Percentiles rank a stretch among this genome's conserved stretches.
These are phyloP conservation scores for Apteryx mantelli DNA, from an alignment of 2,113 vertebrate genomes.

Conservation along the genomic window DNA sequence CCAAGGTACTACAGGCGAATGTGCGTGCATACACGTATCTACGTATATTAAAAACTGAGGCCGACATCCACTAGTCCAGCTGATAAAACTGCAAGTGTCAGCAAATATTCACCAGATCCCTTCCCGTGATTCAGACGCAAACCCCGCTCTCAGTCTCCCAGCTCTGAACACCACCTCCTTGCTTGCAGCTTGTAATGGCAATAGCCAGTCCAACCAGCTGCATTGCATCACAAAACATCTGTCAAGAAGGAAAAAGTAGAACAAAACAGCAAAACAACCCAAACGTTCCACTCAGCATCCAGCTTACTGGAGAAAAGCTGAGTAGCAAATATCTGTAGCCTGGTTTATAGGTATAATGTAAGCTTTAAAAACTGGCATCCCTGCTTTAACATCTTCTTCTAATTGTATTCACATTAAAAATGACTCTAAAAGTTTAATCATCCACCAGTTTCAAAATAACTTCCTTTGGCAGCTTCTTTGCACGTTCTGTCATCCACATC, in stretches of 20 bases:
- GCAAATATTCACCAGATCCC: neutral
- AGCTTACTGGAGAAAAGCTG: neutral
- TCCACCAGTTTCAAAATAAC: conserved; percentile 15
- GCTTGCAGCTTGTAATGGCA: neutral
- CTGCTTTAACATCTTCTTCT: conserved; percentile 8
- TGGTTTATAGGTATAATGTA: neutral
- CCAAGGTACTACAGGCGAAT: neutral
- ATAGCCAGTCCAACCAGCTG: neutral
- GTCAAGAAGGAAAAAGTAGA: neutral
- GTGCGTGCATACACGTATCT: rapidly evolving
- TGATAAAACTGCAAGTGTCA: neutral
- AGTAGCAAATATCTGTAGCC: neutral
- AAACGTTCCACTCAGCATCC: neutral
- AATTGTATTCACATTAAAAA: neutral
- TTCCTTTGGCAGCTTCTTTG: conserved; percentile 18
- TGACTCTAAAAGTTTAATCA: conserved; percentile 9
- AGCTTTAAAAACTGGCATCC: neutral
- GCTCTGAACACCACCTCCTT: neutral
- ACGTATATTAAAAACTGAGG: neutral
- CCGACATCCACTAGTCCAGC: neutral
- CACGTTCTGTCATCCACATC: neutral
- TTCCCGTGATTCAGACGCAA: neutral
- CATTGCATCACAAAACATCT: neutral
- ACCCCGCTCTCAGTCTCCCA: neutral
- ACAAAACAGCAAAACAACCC: neutral